Evolutionary conservation across 2,888 invertebrate genomes (phyloP), one percentile per base, ranked within the genome.

Genomic region (Drosophila helvetica): DNA sequence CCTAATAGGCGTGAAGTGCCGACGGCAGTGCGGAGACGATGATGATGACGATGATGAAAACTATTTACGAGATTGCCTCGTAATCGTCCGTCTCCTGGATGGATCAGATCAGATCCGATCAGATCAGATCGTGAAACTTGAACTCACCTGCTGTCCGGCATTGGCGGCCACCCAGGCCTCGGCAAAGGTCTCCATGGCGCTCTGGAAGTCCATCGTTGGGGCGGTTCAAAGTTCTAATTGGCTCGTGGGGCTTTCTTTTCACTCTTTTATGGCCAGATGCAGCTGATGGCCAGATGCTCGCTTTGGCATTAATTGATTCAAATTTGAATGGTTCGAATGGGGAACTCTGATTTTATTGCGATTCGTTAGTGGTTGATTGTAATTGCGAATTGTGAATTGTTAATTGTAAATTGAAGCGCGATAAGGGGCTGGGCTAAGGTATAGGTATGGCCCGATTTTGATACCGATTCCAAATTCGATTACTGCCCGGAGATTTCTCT

Each of bases 111-210:
- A 2, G 15, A 15, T 15, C 33, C 0, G 12, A 33, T 33, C 33
- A 10, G 0, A 10, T 38, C 15, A 2, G 15, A 15, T 15, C 38
- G 38, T 33, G 33, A 2, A 12, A 33, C 33, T 12, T 5, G 5
- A 38, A 92, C 93, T 93, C 91, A 95, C 96, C 95, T 96, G 96
- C 75, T 94, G 93, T 81, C 95, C 93, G 89, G 95, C 93, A 92
- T 96, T 96, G 92, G 97, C 98, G 82, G 98, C 98, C 88, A 98
- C 97, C 98, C 98, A 98, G 87, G 98, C 98, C 94, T 98, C 98
- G 82, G 98, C 98, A 93, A 98, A 98, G 87, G 98, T 98, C 94
- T 98, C 98, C 98, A 98, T 98, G 89, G 98, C 98, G 95, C 98
- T 98, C 94, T 98, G 97, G 95, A 98, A 98, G 96, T 98, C 98